Base-by-base conservation (phyloP, 1,140 invertebrate genomes). In the Aethina tumida region DNA sequence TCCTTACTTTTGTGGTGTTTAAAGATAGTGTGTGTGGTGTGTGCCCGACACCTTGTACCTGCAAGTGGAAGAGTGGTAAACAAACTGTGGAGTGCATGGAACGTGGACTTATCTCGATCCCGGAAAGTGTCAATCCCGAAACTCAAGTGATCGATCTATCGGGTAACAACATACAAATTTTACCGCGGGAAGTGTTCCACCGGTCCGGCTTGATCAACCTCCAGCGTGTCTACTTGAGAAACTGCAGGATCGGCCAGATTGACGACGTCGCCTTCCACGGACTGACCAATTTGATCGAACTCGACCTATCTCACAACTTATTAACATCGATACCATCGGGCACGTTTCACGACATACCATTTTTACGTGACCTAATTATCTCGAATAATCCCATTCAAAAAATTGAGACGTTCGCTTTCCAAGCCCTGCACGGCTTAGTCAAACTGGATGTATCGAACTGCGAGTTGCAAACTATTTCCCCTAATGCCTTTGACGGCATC, bases 11-110 rank as follows among this genome's bases (percentile, higher is more conserved):
- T 39, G 9, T 10, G 30, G 27, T 18, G 19, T 12, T 12, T 21
- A 9, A 12, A 22, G 9, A 12, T 20, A 46, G 44, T 29, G 47
- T 56, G 37, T 59, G 57, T 40, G 68, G 62, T 41, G 69, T 67
- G 43, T 89, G 85, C 52, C 81, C 84, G 26, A 73, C 74, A 14
- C 76, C 83, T 49, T 93, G 89, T 62, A 71, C 73, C 41, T 93
- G 88, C 66, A 92, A 90, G 63, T 93, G 90, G 90, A 89, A 91
- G 65, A 77, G 80, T 51, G 88, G 88, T 39, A 92, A 93, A 66
- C 80, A 86, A 52, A 88, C 84, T 14, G 87, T 90, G 13, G 88
- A 91, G 64, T 94, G 89, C 64, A 72, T 78, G 37, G 77, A 87
- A 60, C 75, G 82, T 10, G 76, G 73, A 18, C 71, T 93, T 29